A percentile compares a stretch with the other conserved stretches of the same genome.
Conservation (phyloP, 92 coral and sea anemone genomes). For the Porites evermanni region DNA sequence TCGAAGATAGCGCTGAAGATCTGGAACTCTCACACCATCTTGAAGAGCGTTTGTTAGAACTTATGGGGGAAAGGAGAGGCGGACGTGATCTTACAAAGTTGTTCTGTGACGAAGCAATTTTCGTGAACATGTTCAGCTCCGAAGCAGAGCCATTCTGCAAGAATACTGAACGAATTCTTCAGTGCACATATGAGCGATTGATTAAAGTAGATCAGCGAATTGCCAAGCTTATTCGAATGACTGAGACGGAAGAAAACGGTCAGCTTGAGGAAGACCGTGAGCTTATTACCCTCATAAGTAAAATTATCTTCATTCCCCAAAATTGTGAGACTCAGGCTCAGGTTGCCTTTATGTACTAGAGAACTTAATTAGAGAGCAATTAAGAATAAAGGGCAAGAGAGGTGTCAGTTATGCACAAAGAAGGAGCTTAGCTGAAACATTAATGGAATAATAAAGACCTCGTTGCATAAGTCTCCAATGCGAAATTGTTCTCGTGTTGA, state of each 20-base stretch:
- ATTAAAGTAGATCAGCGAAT: not conserved
- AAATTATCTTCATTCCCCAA: not conserved
- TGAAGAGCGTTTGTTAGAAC: not conserved
- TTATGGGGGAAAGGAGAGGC: not conserved
- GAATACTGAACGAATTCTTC: not conserved
- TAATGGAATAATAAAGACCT: too few species aligned
- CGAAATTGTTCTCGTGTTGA: too few species aligned
- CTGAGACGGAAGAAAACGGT: not conserved
- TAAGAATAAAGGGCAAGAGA: not conserved
- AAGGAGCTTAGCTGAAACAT: too few species aligned
- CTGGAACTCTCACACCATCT: conserved; percentile 44
- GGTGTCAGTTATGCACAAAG: not conserved
- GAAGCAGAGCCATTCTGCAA: conserved; percentile 34
- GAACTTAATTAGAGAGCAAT: not conserved
- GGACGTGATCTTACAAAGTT: not conserved
- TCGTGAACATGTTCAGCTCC: conserved; percentile 19
- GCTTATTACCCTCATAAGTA: not conserved
- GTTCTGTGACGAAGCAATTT: conserved; percentile 27
- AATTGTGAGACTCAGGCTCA: not conserved
- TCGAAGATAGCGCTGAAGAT: conserved; percentile 29
- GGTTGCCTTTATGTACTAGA: conserved; percentile 1
- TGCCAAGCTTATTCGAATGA: not conserved
- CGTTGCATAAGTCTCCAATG: too few species aligned
- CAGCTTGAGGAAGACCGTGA: conserved; percentile 8
- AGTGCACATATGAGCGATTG: conserved; percentile 19